Evolutionary conservation across 2,888 invertebrate species (phyloP).

Genomic region (Acheta domesticus): DNA sequence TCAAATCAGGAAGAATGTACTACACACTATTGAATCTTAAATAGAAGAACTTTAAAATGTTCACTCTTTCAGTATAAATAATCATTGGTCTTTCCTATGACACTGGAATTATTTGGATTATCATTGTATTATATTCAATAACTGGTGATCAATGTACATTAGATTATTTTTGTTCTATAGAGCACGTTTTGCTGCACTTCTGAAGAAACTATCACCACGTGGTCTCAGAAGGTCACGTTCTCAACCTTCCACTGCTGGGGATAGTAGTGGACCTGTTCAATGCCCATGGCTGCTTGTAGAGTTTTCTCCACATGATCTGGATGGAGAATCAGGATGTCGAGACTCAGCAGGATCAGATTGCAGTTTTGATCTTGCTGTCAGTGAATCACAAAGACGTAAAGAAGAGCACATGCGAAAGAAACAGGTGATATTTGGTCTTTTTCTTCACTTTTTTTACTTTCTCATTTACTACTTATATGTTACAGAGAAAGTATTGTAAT

Average conservation of each 20-base stretch:
- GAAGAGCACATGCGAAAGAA: not conserved
- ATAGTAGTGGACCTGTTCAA: not conserved
- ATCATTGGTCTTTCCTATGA: too few species aligned
- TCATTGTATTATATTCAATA: not conserved
- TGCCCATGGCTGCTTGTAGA: not conserved
- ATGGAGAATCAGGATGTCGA: not conserved
- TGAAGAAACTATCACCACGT: constrained; percentile 36
- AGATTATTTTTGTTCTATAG: constrained; percentile 23
- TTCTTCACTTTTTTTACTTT: too few species aligned
- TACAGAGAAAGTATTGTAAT: too few species aligned
- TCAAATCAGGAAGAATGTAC: not conserved
- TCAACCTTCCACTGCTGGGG: not conserved
- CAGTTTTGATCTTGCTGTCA: not conserved
- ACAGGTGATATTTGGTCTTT: too few species aligned
- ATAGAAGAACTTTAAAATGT: not conserved
- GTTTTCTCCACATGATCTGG: not conserved
- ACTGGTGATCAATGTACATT: not conserved
- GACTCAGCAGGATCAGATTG: not conserved
- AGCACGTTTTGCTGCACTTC: constrained; percentile 32
- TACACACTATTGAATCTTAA: not conserved
- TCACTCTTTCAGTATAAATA: not conserved
- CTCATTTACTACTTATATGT: too few species aligned
- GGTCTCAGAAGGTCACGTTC: not conserved
- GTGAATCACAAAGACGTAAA: not conserved
- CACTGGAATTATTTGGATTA: too few species aligned